Evolutionary conservation across 2,113 vertebrate genomes (phyloP).

Genomic region (Cisticola juncidis): DNA sequence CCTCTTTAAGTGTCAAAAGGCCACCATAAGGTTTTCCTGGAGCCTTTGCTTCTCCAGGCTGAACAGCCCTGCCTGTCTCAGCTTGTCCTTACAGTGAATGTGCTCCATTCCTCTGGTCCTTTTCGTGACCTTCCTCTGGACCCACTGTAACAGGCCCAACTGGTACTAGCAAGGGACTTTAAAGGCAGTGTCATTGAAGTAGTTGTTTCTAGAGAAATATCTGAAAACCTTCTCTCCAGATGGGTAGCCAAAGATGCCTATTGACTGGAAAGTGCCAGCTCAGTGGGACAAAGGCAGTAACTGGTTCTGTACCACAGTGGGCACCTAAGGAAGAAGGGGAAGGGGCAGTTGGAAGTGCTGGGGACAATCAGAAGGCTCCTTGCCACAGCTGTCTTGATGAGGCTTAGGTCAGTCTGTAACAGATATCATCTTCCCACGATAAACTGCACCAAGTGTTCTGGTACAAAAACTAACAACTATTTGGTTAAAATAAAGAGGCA

Average conservation of each 20-base stretch:
- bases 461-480: background rate
- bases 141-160: background rate
- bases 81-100: background rate
- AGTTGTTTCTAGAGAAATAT: background rate
- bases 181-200: background rate
- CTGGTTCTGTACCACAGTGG: background rate
- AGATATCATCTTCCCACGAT: background rate
- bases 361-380: background rate
- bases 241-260: background rate
- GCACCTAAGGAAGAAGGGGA: background rate
- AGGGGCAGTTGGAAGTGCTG: background rate
- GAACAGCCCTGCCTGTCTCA: background rate
- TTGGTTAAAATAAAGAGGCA: background rate
- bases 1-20: background rate
- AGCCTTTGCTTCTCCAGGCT: background rate
- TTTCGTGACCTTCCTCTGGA: background rate
- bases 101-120: background rate
- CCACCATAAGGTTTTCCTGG: background rate
- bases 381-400: background rate
- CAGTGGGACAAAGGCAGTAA: background rate
- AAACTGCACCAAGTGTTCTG: background rate
- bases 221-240: background rate
- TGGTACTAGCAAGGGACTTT: background rate
- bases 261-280: background rate
- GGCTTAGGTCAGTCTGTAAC: background rate